Percentiles rank a stretch among this genome's conserved stretches.
Evolutionary conservation across 1,140 invertebrate genomes (phyloP).

Genomic region (Listronotus bonariensis): DNA sequence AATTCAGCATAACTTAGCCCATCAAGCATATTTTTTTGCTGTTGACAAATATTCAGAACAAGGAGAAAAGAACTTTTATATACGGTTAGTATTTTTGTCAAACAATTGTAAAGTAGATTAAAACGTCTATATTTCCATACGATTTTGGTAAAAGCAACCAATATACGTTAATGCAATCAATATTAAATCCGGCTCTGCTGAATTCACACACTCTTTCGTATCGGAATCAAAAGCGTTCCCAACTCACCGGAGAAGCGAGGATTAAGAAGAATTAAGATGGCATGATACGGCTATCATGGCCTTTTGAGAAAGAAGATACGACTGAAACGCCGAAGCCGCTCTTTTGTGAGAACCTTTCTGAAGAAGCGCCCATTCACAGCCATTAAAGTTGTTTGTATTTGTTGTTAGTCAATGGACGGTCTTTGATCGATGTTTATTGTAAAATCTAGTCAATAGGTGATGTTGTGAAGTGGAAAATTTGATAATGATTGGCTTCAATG

Average conservation of each 20-base stretch:
- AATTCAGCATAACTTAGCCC: too few relatives aligned
- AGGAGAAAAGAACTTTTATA: too few relatives aligned
- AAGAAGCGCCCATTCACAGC: slow-evolving; percentile 30
- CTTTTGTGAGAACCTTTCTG: slow-evolving; percentile 20
- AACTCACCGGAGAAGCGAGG: slow-evolving; percentile 30
- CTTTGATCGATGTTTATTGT: slow-evolving; percentile 16
- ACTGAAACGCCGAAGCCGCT: slow-evolving; percentile 19
- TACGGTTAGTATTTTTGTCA: too few relatives aligned
- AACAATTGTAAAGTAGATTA: too few relatives aligned
- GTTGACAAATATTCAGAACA: too few relatives aligned
- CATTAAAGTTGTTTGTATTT: slow-evolving; percentile 32
- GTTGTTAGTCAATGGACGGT: slow-evolving; percentile 23
- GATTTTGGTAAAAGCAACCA: too few relatives aligned
- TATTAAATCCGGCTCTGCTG: neutral
- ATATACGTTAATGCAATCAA: too few relatives aligned
- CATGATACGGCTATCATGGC: slow-evolving; percentile 25
- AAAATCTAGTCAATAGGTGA: slow-evolving; percentile 17
- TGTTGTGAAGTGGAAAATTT: slow-evolving; percentile 30
- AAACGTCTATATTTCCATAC: too few relatives aligned
- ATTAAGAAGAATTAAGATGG: slow-evolving; percentile 32
- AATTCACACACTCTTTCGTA: neutral
- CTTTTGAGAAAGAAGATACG: slow-evolving; percentile 30
- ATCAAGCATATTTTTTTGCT: too few relatives aligned
- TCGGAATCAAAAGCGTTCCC: slow-evolving; percentile 27
- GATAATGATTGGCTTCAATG: slow-evolving; percentile 20